Evolutionary conservation across 2,797 vertebrate genomes (phyloP).

Genomic region (Fundulus diaphanus): DNA sequence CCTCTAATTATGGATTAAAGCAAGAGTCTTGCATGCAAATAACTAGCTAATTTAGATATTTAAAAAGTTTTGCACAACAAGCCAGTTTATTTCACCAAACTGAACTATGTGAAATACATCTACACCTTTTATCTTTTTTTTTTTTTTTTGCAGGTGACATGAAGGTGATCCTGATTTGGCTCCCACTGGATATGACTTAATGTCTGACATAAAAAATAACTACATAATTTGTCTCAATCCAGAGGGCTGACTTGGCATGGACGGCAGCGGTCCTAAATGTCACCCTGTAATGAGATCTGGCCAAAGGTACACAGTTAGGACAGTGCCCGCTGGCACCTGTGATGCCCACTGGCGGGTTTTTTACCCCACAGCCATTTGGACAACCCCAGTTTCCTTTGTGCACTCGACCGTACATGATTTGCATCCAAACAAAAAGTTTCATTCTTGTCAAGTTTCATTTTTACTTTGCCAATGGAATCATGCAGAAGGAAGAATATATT

Average conservation of each 20-base stretch:
- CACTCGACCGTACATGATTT: conserved; percentile 58
- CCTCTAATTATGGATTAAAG: neutral
- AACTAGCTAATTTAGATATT: neutral
- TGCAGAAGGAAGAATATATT: conserved; percentile 16
- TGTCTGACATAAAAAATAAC: conserved; percentile 84
- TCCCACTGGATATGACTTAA: conserved; percentile 79
- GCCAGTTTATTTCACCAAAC: conserved; percentile 20
- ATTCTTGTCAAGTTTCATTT: conserved; percentile 57
- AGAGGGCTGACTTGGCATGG: conserved; percentile 85
- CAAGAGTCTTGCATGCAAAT: conserved; percentile 2
- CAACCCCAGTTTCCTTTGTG: conserved; percentile 75
- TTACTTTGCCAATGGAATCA: conserved; percentile 8
- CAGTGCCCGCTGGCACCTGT: conserved; percentile 81
- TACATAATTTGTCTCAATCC: conserved; percentile 85
- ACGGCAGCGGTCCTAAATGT: conserved; percentile 84
- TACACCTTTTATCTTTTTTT: conserved; percentile 38
- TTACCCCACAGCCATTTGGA: conserved; percentile 81
- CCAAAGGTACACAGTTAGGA: conserved; percentile 82
- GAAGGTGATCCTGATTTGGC: conserved; percentile 76
- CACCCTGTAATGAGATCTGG: conserved; percentile 85
- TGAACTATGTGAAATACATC: conserved; percentile 50
- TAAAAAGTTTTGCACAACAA: neutral
- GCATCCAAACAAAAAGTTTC: conserved; percentile 78
- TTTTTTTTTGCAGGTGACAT: conserved; percentile 71
- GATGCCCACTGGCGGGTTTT: conserved; percentile 81